Conservation (phyloP, 2,888 invertebrate species). For the Rhyacophila evoluta region DNA sequence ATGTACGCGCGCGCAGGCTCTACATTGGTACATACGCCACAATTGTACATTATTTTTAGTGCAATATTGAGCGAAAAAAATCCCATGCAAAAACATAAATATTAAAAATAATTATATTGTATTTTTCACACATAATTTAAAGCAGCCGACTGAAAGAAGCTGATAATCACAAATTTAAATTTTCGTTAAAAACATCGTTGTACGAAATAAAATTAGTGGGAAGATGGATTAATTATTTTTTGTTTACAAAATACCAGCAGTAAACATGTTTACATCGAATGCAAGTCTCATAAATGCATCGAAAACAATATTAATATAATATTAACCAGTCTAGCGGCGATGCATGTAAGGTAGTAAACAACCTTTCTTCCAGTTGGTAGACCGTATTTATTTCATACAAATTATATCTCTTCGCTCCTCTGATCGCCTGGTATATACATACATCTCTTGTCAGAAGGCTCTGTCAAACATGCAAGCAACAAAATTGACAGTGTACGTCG, state of each 20-base stretch:
- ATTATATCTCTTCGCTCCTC: constrained; percentile 23
- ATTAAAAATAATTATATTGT: no score
- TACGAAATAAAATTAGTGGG: neutral
- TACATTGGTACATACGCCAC: neutral
- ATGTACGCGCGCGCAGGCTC: neutral
- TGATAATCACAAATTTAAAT: neutral
- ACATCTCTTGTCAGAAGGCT: constrained; percentile 41
- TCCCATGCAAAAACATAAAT: no score
- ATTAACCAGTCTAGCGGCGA: no score
- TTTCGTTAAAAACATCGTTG: neutral
- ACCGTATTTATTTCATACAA: neutral
- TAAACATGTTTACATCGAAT: constrained; percentile 52
- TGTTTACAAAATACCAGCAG: constrained; percentile 35
- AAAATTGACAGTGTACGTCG: constrained; percentile 32
- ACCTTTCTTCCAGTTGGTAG: neutral
- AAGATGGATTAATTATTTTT: neutral
- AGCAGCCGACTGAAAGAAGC: no score
- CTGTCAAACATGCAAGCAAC: constrained; percentile 34
- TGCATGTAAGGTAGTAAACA: neutral
- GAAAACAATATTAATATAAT: neutral
- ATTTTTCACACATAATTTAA: no score
- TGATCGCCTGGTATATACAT: constrained; percentile 38
- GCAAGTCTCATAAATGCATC: constrained; percentile 29
- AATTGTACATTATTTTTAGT: no score
- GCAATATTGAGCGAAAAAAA: no score